phyloP scores from a whole-genome alignment of 2,113 vertebrate species.

The Phalacrocorax brasilianus region DNA sequence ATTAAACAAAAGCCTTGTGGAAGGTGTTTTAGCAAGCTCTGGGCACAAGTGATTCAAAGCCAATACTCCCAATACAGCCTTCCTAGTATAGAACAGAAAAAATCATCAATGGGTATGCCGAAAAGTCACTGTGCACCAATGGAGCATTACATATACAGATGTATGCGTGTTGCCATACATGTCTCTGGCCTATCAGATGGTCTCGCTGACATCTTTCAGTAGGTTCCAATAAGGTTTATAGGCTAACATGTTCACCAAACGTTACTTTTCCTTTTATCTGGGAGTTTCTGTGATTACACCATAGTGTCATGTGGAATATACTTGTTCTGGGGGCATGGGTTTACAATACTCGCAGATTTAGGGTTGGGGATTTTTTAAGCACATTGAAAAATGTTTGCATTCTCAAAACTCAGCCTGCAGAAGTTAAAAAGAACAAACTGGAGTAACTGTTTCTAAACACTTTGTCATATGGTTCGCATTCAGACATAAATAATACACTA shows the following conservation, averaged over 20 bases:
- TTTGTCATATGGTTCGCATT: neutral
- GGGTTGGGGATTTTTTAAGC: neutral
- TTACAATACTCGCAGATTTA: neutral
- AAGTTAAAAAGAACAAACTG: neutral
- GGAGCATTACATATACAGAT: neutral
- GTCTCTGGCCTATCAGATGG: neutral
- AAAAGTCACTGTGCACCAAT: neutral
- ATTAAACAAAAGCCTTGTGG: neutral
- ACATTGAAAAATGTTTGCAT: neutral
- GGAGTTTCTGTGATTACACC: neutral
- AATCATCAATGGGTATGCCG: too few relatives aligned
- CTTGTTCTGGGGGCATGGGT: neutral
- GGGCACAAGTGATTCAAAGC: neutral
- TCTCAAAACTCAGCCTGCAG: neutral
- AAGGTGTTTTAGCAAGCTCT: neutral
- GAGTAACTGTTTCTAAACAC: neutral
- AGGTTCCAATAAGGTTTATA: neutral
- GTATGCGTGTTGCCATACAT: neutral
- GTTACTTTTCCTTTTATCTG: neutral
- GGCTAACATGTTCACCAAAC: neutral
- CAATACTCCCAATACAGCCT: neutral
- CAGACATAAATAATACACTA: neutral
- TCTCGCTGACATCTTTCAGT: neutral
- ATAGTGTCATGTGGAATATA: neutral
- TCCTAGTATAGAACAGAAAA: neutral